Conservation (phyloP, 2,113 vertebrate genomes). For the Eretmochelys imbricata region DNA sequence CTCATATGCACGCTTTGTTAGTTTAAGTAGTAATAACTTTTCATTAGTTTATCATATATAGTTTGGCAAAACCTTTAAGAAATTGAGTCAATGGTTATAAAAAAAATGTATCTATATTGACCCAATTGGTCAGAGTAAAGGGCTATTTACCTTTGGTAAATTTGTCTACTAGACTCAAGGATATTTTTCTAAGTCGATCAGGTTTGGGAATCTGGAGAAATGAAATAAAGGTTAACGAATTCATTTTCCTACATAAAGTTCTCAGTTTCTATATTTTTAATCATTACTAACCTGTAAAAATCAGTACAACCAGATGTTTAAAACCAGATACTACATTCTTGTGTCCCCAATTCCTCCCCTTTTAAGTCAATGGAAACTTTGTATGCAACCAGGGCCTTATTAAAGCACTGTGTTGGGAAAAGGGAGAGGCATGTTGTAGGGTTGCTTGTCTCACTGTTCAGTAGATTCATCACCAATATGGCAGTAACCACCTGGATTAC, state of each 20-base stretch:
- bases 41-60: conserved; percentile 41
- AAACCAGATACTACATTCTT: background rate
- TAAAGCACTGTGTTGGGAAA: background rate
- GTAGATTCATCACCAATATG: background rate
- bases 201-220: conserved; percentile 69
- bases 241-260: conserved; percentile 63
- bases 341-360: background rate
- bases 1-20: conserved; percentile 56
- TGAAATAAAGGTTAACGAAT: conserved; percentile 73
- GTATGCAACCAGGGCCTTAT: background rate
- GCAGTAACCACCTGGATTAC: background rate
- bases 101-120: conserved; percentile 54
- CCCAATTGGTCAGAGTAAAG: conserved; percentile 56
- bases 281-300: background rate
- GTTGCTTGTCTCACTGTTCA: rapidly evolving
- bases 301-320: background rate
- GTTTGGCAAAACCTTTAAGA: conserved; percentile 56
- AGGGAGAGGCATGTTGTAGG: background rate
- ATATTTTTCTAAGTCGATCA: conserved; percentile 75
- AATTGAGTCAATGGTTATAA: conserved; percentile 42
- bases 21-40: conserved; percentile 26
- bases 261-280: conserved; percentile 47
- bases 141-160: conserved; percentile 60
- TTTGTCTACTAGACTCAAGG: conserved; percentile 67
- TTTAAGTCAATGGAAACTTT: background rate